These are phyloP conservation scores for Ameiurus melas DNA, from an alignment of 2,113 vertebrate genomes.

Conservation along the genomic window DNA sequence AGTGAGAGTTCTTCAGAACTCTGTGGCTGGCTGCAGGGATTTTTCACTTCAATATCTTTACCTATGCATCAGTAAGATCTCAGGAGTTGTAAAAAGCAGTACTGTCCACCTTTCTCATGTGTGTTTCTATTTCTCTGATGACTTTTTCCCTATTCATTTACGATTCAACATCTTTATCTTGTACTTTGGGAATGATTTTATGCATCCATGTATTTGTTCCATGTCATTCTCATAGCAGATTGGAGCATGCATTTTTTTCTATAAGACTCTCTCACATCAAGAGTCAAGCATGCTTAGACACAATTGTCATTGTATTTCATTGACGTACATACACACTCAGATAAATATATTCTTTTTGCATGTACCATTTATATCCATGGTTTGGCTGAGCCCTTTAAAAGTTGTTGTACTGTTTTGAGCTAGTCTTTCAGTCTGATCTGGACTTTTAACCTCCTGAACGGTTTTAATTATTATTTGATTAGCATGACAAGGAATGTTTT, in stretches of 20 bases:
- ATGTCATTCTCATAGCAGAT: background rate
- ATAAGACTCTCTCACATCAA: background rate
- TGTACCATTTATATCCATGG: background rate
- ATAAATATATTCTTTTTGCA: background rate
- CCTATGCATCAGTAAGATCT: slow-evolving; percentile 25
- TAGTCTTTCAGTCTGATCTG: background rate
- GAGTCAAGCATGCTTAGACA: background rate
- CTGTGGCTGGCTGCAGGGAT: slow-evolving; percentile 31
- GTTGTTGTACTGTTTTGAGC: background rate
- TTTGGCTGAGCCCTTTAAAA: background rate
- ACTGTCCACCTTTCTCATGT: slow-evolving; percentile 5
- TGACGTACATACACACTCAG: background rate
- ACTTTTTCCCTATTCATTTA: slow-evolving; percentile 2
- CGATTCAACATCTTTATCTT: slow-evolving; percentile 42
- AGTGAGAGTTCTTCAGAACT: slow-evolving; percentile 30
- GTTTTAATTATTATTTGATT: background rate
- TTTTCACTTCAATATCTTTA: slow-evolving; percentile 7
- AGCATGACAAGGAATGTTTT: background rate
- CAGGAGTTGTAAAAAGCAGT: slow-evolving; percentile 32
- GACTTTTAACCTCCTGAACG: background rate
- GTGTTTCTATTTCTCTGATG: slow-evolving; percentile 20
- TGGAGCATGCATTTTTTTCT: background rate
- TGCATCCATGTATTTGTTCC: background rate
- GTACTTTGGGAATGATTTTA: slow-evolving; percentile 32
- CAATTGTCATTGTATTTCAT: background rate